Base-by-base conservation (phyloP, 2,797 vertebrate genomes). In the Myioborus melanocephalus region DNA sequence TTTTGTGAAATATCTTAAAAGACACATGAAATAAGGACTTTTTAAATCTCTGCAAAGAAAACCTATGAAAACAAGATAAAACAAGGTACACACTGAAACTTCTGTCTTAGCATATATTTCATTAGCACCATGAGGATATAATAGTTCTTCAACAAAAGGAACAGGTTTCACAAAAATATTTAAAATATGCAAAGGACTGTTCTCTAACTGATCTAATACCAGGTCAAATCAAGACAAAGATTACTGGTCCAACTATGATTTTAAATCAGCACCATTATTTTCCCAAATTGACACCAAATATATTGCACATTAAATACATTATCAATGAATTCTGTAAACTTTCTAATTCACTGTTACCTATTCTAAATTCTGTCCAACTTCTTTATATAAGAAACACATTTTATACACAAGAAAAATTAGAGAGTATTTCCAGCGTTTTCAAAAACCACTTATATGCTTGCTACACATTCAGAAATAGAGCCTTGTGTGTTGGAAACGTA, bases 81-180 rank as follows among this genome's bases (percentile, higher is more conserved):
- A 30, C 15, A 66, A 9, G 18, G 27, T 50, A n/a, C 13, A 35
- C 6, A 12, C 0, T 2, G 37, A n/a, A 86, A 65, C 24, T 35
- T 34, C 15, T n/a, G 4, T 35, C 32, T 44, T 26, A 83, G 41
- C 7, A 22, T 22, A 59, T 24, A 10, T 50, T 56, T 64, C 39
- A 19, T 32, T 44, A 80, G 39, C 50, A 76, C 7, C 47, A 49
- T 37, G 8, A 61, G 11, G 11, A 15, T 43, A 24, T 28, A 39
- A n/a, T 2, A 32, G 14, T 1, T n/a, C 53, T 79, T 63, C 50
- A 83, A 61, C 7, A 39, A 12, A 72, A 72, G 12, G 6, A 52
- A 59, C 7, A 92, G 27, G 41, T 92, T 50, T 85, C 87, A 96
- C 59, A 84, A 56, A 95, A 96, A 77, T 83, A 91, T 77, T 96